phyloP scores from a whole-genome alignment of 2,888 invertebrate genomes.

The Ptilodon capucinus region DNA sequence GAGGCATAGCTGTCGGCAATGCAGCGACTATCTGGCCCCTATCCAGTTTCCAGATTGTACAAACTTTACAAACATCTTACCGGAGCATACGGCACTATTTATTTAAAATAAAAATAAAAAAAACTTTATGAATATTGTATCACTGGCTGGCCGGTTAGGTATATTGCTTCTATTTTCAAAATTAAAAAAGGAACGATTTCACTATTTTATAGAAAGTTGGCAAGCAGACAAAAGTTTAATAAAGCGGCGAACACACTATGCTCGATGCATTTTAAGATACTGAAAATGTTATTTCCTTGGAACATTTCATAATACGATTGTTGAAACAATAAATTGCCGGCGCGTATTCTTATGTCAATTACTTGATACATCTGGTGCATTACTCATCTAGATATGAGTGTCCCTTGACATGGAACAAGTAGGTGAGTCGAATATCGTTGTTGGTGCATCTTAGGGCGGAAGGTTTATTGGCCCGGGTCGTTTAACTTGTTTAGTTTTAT shows the following conservation, averaged over 20 bases:
- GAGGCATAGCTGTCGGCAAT: slow-evolving; percentile 50
- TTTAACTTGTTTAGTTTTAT: slow-evolving; percentile 79
- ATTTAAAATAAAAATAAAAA: background rate
- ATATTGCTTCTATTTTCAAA: slow-evolving; percentile 9
- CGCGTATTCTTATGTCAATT: slow-evolving; percentile 54
- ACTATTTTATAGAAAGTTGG: slow-evolving; percentile 25
- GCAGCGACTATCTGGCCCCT: slow-evolving; percentile 68
- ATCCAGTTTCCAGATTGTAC: slow-evolving; percentile 73
- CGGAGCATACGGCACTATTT: slow-evolving; percentile 24
- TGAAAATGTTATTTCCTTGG: slow-evolving; percentile 30
- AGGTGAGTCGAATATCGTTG: slow-evolving; percentile 49
- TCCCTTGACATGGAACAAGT: slow-evolving; percentile 19
- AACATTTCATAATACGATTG: slow-evolving; percentile 43
- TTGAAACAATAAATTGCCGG: slow-evolving; percentile 48
- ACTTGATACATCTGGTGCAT: slow-evolving; percentile 50
- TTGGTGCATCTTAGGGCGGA: slow-evolving; percentile 49
- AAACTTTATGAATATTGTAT: background rate
- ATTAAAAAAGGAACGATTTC: slow-evolving; percentile 28
- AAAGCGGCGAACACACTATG: slow-evolving; percentile 24
- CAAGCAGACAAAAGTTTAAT: slow-evolving; percentile 26
- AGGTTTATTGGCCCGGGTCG: slow-evolving; percentile 63
- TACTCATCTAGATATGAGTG: slow-evolving; percentile 46
- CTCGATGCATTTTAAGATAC: slow-evolving; percentile 27
- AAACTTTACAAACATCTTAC: slow-evolving; percentile 44
- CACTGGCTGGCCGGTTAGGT: background rate